Conservation (phyloP, 2,888 invertebrate genomes). For the Megalurothrips usitatus region DNA sequence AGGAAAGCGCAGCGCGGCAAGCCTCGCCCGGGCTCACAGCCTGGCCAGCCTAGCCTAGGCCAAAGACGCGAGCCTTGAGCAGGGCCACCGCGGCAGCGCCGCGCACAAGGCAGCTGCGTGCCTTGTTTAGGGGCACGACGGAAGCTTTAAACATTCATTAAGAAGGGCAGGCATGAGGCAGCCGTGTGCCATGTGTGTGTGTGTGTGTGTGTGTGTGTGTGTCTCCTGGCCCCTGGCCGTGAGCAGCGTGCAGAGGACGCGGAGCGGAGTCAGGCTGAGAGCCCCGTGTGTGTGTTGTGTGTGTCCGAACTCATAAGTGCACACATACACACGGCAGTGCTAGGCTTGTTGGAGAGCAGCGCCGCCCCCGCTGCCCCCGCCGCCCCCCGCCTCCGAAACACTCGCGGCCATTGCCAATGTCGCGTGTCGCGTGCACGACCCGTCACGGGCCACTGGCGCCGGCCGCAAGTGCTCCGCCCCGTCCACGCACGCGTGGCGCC, state of each 20-base stretch:
- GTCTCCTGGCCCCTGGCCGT: not conserved
- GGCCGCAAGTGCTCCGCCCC: too few species aligned
- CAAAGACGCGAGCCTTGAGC: not conserved
- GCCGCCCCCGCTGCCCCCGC: not conserved
- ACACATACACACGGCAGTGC: not conserved
- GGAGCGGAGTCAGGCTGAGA: not conserved
- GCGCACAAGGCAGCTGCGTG: not conserved
- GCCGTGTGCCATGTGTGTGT: too few species aligned
- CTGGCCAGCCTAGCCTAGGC: not conserved
- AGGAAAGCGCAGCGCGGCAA: not conserved
- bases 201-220: too few species aligned
- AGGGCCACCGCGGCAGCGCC: not conserved
- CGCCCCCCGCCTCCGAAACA: not conserved
- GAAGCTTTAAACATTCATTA: conserved; percentile 17
- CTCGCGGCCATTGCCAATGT: too few species aligned
- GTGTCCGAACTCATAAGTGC: too few species aligned
- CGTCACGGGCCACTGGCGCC: too few species aligned
- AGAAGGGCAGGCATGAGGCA: too few species aligned
- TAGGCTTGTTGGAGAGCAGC: too few species aligned
- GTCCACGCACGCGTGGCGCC: too few species aligned
- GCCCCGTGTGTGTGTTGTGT: not conserved
- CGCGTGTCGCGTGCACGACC: too few species aligned
- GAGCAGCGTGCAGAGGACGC: not conserved
- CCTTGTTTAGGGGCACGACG: not conserved
- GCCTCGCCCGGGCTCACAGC: too few species aligned